These are phyloP conservation scores for Hetaerina titia DNA, from an alignment of 2,888 invertebrate species.

Conservation along the genomic window DNA sequence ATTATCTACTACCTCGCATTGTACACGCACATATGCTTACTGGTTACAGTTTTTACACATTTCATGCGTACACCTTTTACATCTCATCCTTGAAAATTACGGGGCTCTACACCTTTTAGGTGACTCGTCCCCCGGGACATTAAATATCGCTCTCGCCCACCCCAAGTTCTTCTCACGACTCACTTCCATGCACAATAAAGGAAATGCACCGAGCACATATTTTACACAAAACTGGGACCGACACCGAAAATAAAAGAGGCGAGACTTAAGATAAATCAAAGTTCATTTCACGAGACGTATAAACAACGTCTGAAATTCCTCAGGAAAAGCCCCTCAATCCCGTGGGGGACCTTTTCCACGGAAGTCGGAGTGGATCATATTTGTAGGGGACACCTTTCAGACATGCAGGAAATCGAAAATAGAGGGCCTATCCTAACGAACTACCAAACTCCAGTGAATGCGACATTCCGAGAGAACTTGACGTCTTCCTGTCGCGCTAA, in stretches of 20 bases:
- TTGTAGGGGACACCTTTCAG: background rate
- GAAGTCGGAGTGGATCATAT: too few species aligned
- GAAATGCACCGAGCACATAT: background rate
- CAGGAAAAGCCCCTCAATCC: background rate
- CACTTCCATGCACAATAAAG: background rate
- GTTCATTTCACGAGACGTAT: background rate
- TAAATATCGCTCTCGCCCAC: background rate
- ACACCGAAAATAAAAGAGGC: background rate
- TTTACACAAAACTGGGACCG: background rate
- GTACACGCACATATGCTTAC: background rate
- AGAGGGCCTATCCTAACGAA: background rate
- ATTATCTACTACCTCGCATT: background rate
- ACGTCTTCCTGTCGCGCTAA: too few species aligned
- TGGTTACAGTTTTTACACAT: background rate
- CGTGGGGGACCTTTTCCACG: background rate
- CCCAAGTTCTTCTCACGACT: background rate
- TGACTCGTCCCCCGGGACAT: background rate
- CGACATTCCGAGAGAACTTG: too few species aligned
- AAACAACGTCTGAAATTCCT: background rate
- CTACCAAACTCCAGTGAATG: background rate
- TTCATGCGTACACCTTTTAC: background rate
- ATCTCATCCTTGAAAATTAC: background rate
- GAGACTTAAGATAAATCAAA: background rate
- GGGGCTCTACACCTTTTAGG: background rate
- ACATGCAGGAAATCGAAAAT: background rate